Percentiles rank a stretch among this genome's conserved stretches.
Evolutionary conservation across 2,797 vertebrate species (phyloP).

Genomic region (Mus minutoides): DNA sequence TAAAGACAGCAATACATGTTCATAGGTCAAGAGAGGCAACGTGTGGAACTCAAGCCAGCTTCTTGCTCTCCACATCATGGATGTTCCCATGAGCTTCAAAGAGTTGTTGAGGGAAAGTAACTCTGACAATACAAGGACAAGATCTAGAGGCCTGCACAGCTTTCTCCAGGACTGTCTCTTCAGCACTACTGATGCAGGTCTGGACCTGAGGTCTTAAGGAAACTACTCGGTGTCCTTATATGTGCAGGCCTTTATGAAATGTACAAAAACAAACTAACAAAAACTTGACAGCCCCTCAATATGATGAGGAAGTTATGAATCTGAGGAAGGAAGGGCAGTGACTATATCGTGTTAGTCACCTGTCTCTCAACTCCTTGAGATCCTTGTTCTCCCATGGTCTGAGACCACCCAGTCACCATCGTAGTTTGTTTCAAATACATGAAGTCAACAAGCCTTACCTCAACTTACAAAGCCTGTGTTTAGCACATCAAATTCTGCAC

Average conservation of each 20-base stretch:
- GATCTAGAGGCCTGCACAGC: not conserved
- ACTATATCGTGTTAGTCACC: not conserved
- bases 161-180: not conserved
- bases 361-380: not conserved
- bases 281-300: not conserved
- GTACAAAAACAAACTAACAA: not conserved
- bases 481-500: not conserved
- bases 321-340: not conserved
- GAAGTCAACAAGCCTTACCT: not conserved
- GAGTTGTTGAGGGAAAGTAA: not conserved
- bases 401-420: not conserved
- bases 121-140: not conserved
- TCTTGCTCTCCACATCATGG: not conserved
- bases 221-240: not conserved
- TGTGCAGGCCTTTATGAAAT: not conserved
- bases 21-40: not conserved
- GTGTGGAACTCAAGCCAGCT: not conserved
- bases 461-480: not conserved
- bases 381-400: not conserved
- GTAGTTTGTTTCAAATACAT: conserved; percentile 37
- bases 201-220: conserved; percentile 34
- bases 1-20: conserved; percentile 26
- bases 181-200: not conserved
- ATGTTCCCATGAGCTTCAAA: not conserved
- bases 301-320: not conserved